A percentile compares a stretch with the other conserved stretches of the same genome.
phyloP scores from a whole-genome alignment of 2,888 invertebrate genomes.

The Lasioglossum zephyrum region DNA sequence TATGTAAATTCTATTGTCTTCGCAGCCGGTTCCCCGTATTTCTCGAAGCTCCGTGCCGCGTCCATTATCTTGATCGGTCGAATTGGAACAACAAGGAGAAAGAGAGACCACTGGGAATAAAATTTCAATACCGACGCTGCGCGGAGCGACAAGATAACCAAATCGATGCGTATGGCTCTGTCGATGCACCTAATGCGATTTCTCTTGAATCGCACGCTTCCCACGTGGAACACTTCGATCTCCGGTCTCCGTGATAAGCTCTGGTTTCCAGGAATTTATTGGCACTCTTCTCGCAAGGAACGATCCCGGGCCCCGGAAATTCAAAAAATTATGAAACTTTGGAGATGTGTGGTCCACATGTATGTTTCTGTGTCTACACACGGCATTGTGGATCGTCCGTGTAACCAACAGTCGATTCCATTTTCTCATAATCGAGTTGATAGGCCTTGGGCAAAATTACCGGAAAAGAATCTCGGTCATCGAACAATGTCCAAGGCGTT shows the following conservation, averaged over 20 bases:
- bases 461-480: not conserved
- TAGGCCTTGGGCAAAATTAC: not conserved
- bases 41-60: constrained; percentile 18
- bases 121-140: constrained; percentile 11
- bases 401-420: too few relatives aligned
- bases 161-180: constrained; percentile 11
- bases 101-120: not conserved
- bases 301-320: not conserved
- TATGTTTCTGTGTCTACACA: not conserved
- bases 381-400: not conserved
- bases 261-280: not conserved
- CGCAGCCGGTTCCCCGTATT: constrained; percentile 25
- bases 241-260: not conserved
- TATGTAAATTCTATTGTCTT: constrained; percentile 71
- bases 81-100: constrained; percentile 36
- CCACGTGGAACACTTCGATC: not conserved
- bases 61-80: constrained; percentile 42
- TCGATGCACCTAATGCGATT: not conserved
- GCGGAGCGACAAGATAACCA: not conserved
- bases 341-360: not conserved
- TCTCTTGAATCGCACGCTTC: not conserved
- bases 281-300: too few relatives aligned
- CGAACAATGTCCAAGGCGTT: not conserved
- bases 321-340: not conserved
- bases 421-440: not conserved